Conservation (phyloP, 2,888 invertebrate genomes). For the Chouioia cunea region DNA sequence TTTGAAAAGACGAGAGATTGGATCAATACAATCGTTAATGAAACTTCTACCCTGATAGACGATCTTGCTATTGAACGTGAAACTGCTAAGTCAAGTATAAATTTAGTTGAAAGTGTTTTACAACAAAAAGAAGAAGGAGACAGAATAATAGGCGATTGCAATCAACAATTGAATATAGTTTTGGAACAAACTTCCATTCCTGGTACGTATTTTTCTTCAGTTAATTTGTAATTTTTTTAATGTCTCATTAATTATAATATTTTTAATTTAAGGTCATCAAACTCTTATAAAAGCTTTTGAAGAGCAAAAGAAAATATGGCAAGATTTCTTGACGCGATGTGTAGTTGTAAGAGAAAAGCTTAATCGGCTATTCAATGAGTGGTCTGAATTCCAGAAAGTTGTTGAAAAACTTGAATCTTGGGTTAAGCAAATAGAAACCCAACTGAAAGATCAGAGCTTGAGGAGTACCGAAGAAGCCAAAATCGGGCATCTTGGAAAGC, state of each 20-base stretch:
- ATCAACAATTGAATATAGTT: conserved; percentile 79
- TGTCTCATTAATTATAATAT: neutral
- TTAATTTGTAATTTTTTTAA: too few species aligned
- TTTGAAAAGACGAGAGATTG: conserved; percentile 88
- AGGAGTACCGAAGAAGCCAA: conserved; percentile 89
- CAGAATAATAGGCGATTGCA: conserved; percentile 77
- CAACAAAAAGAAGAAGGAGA: conserved; percentile 82
- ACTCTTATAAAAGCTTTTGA: conserved; percentile 80
- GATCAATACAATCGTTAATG: conserved; percentile 82
- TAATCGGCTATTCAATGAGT: conserved; percentile 82
- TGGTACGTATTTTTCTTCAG: conserved; percentile 67
- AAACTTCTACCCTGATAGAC: conserved; percentile 80
- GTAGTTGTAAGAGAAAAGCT: conserved; percentile 79
- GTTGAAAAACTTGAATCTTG: conserved; percentile 85
- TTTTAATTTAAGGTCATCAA: conserved; percentile 71
- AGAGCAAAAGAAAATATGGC: conserved; percentile 81
- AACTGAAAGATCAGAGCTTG: conserved; percentile 89
- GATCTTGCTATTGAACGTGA: conserved; percentile 85
- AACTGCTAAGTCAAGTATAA: conserved; percentile 81
- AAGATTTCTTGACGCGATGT: conserved; percentile 80
- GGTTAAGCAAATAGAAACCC: conserved; percentile 87
- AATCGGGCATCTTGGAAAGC: conserved; percentile 80
- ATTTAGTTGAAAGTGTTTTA: conserved; percentile 81
- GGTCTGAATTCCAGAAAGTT: conserved; percentile 84
- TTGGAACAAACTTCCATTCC: conserved; percentile 81